phyloP scores from a whole-genome alignment of 2,888 invertebrate genomes.

The Monopis laevigella region DNA sequence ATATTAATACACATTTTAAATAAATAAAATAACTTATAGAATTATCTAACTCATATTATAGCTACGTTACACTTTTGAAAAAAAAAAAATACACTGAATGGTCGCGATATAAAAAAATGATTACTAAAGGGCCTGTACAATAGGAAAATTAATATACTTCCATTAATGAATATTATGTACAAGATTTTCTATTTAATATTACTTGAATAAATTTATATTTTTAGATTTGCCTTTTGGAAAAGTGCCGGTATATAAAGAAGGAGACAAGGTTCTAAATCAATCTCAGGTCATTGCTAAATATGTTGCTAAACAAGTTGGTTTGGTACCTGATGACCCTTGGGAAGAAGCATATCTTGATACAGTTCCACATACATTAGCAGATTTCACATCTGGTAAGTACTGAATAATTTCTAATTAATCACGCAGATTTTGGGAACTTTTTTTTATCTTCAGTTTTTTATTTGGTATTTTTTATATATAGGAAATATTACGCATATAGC shows the following conservation, averaged over 20 bases:
- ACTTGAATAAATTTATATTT: constrained; percentile 1
- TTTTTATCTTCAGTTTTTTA: not conserved
- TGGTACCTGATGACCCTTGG: constrained; percentile 32
- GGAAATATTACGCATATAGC: too few species aligned
- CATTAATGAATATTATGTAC: too few species aligned
- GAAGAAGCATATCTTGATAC: constrained; percentile 34
- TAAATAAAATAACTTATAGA: too few species aligned
- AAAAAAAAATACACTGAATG: too few species aligned
- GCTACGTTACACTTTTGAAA: too few species aligned
- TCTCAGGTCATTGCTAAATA: constrained; percentile 41
- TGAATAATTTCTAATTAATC: not conserved
- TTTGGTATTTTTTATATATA: not conserved
- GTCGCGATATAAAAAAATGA: too few species aligned
- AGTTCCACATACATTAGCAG: constrained; percentile 30
- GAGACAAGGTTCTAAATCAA: constrained; percentile 32
- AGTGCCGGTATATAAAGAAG: constrained; percentile 41
- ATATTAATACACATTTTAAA: too few species aligned
- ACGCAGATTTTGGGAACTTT: not conserved
- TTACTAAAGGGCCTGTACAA: too few species aligned
- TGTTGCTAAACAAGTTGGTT: constrained; percentile 33
- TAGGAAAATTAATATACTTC: too few species aligned
- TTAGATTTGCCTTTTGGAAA: constrained; percentile 43
- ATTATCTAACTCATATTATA: too few species aligned
- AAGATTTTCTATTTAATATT: not conserved
- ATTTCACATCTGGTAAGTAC: constrained; percentile 29